Base-by-base conservation (phyloP, 2,797 vertebrate species). In the Leptatherina wallacei region DNA sequence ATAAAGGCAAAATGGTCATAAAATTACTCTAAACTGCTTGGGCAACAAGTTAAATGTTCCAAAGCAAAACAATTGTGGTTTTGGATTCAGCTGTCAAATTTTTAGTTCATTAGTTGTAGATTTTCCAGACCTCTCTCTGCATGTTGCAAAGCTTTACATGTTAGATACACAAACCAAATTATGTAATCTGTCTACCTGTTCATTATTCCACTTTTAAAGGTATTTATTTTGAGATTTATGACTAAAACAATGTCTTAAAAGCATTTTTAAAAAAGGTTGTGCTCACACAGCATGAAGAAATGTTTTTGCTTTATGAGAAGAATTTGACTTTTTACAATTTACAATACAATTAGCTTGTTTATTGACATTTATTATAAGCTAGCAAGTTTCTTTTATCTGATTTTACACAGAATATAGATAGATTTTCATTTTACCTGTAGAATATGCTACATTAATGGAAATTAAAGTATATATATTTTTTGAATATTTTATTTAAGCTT, bases 1-100 rank as follows among this genome's bases (percentile, higher is more conserved):
- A 56, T 78, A 81, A 77, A 22, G 30, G 42, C 2, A 51, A 75
- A 80, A 76, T 70, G 38, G 30, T 64, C 57, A 63, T 84, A 75
- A 85, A 85, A 84, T 81, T 52, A 77, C 69, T 47, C 42, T 67
- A 68, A 57, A 82, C 66, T 68, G 66, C 73, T 75, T 69, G 54
- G 55, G 56, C 67, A 81, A 63, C 29, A 63, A 29, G 56, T 30
- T 20, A 59, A 65, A 16, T 75, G 61, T 69, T 82, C 61, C 32
- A 1, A 30, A 36, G 81, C 76, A 70, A 85, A 80, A 65, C 69
- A 54, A 52, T n/a, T 69, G 72, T 74, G 84, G 76, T 70, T 86
- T 89, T 67, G 77, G 71, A 70, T 71, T 76, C 29, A 60, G 51
- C 20, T 24, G 42, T 75, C 10, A 6, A 83, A 72, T 70, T 69